Percentiles rank a stretch among this genome's conserved stretches.
Evolutionary conservation across 2,797 vertebrate genomes (phyloP).

Genomic region (Sphenodon punctatus): DNA sequence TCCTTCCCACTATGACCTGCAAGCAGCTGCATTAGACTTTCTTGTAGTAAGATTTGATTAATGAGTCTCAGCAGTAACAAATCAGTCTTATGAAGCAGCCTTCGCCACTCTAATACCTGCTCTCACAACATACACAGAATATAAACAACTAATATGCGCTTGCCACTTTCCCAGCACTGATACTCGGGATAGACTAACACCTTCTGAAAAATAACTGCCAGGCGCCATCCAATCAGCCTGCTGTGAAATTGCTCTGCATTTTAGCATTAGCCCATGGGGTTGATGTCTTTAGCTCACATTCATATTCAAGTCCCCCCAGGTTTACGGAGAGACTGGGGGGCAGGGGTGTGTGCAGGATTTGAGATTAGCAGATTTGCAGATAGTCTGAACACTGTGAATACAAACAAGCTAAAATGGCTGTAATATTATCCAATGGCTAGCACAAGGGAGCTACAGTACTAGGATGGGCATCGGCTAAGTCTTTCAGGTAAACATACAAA

Average conservation of each 20-base stretch:
- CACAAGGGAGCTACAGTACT: background rate
- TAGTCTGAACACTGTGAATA: background rate
- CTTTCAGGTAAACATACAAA: background rate
- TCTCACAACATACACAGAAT: slow-evolving; percentile 29
- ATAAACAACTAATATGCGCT: background rate
- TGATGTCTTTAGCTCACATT: background rate
- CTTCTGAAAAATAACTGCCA: background rate
- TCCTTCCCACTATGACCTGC: slow-evolving; percentile 52
- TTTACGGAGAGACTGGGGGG: background rate
- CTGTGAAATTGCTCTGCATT: rapidly evolving
- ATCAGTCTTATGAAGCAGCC: slow-evolving; percentile 54
- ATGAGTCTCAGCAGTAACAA: slow-evolving; percentile 57
- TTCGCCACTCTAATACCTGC: slow-evolving; percentile 24
- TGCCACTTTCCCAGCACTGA: background rate
- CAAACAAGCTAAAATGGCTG: background rate
- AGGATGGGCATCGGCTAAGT: background rate
- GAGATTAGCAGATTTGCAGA: background rate
- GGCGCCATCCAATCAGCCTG: background rate
- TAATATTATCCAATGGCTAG: background rate
- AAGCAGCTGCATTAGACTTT: slow-evolving; percentile 56
- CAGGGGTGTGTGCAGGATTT: background rate
- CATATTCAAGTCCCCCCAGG: background rate
- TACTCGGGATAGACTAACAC: rapidly evolving
- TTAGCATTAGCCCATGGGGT: background rate
- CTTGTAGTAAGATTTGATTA: slow-evolving; percentile 60